phyloP scores from a whole-genome alignment of 2,113 vertebrate species.

The Oryzias celebensis region DNA sequence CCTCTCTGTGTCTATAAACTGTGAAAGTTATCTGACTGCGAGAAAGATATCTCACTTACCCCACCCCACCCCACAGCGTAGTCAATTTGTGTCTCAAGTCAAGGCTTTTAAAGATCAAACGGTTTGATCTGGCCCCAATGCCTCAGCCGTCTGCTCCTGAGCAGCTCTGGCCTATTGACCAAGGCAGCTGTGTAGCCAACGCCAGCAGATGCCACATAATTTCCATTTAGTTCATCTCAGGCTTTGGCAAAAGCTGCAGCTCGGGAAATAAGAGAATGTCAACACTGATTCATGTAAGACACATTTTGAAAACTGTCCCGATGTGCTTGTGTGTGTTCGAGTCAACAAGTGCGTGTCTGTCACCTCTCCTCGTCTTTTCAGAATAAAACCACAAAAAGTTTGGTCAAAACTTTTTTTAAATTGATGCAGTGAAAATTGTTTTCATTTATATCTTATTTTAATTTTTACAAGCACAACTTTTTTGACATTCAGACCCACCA shows the following conservation, averaged over 20 bases:
- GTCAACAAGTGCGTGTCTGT: conserved; percentile 14
- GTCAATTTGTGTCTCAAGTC: conserved; percentile 64
- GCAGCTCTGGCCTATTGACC: conserved; percentile 66
- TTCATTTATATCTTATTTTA: no score
- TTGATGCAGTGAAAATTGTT: no score
- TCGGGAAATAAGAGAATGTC: conserved; percentile 61
- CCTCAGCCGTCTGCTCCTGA: conserved; percentile 41
- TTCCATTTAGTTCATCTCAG: conserved; percentile 49
- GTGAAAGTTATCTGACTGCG: conserved; percentile 59
- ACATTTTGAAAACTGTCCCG: conserved; percentile 26
- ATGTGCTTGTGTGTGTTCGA: conserved; percentile 40
- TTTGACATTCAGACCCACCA: no score
- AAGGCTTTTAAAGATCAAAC: conserved; percentile 61
- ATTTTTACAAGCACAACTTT: no score
- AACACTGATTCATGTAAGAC: conserved; percentile 60
- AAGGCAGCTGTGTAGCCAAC: conserved; percentile 36
- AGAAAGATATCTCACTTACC: conserved; percentile 27
- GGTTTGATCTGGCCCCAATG: conserved; percentile 55
- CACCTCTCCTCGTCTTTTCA: neutral
- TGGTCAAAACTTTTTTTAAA: no score
- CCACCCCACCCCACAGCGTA: conserved; percentile 11
- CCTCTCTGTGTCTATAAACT: conserved; percentile 50
- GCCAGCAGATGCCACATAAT: conserved; percentile 20
- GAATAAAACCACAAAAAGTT: no score
- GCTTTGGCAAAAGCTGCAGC: conserved; percentile 20